Percentiles rank a stretch among this genome's conserved stretches.
Conservation (phyloP, 2,888 invertebrate species). For the Idaea dimidiata region DNA sequence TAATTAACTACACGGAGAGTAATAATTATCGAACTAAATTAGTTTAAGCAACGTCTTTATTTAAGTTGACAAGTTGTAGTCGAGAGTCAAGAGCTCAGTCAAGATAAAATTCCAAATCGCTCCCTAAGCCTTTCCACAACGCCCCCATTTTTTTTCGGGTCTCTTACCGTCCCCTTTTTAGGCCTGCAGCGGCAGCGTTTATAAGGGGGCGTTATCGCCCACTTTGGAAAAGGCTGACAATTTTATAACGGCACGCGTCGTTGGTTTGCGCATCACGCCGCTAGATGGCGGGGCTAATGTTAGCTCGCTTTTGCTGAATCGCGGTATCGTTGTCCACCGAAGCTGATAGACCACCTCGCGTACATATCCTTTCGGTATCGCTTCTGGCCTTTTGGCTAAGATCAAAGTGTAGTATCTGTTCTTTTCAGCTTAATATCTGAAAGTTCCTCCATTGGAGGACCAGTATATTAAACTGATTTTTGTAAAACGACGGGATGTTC, state of each 20-base stretch:
- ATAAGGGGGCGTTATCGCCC: too few species aligned
- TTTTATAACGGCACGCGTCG: neutral
- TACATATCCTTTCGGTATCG: conserved; percentile 16
- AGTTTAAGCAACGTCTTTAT: too few species aligned
- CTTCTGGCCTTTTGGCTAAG: conserved; percentile 38
- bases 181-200: too few species aligned
- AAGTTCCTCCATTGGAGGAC: conserved; percentile 36
- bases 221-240: too few species aligned
- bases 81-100: too few species aligned
- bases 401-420: conserved; percentile 38
- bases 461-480: conserved; percentile 40
- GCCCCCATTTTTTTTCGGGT: too few species aligned
- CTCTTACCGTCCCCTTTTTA: too few species aligned
- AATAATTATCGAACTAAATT: too few species aligned
- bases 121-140: too few species aligned
- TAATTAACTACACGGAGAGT: too few species aligned
- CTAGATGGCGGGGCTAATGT: neutral
- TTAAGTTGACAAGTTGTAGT: too few species aligned
- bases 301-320: neutral
- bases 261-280: neutral
- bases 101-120: too few species aligned
- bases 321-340: neutral
- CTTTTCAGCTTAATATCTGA: conserved; percentile 39
- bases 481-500: conserved; percentile 35
- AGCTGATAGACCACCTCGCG: neutral